Conservation (phyloP, 2,797 vertebrate genomes). For the Sebastes diaconus region DNA sequence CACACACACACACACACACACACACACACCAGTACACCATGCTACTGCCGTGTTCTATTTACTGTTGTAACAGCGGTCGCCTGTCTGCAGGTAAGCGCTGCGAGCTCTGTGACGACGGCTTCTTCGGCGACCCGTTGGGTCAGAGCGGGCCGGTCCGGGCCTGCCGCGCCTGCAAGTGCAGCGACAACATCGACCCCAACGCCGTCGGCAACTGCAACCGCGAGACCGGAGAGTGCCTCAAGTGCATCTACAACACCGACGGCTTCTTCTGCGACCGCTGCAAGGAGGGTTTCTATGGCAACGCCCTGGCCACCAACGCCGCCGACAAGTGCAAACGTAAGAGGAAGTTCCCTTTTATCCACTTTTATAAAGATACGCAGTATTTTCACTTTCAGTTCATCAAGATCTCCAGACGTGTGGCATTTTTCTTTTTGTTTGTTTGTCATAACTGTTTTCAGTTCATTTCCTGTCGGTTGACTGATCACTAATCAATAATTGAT, state of each 20-base stretch:
- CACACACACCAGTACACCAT: neutral
- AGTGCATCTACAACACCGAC: slow-evolving; percentile 93
- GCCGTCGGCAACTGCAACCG: slow-evolving; percentile 95
- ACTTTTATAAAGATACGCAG: too few species aligned
- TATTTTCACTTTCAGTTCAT: too few species aligned
- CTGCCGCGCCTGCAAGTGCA: slow-evolving; percentile 93
- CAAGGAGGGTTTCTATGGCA: slow-evolving; percentile 90
- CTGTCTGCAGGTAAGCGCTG: slow-evolving; percentile 89
- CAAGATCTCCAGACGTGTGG: too few species aligned
- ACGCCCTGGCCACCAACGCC: slow-evolving; percentile 82
- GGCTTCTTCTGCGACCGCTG: slow-evolving; percentile 96
- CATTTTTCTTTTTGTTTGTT: too few species aligned
- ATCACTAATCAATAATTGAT: too few species aligned
- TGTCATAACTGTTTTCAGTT: too few species aligned
- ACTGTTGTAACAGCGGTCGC: neutral
- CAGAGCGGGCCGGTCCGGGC: slow-evolving; percentile 76
- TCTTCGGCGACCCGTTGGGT: slow-evolving; percentile 93
- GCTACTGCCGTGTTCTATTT: too few species aligned
- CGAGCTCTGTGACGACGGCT: slow-evolving; percentile 95
- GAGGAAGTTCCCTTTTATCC: neutral
- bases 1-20: too few species aligned
- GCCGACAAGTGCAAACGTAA: slow-evolving; percentile 91
- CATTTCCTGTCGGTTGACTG: too few species aligned
- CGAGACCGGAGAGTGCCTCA: slow-evolving; percentile 90
- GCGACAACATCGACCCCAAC: slow-evolving; percentile 94